Evolutionary conservation across 2,888 invertebrate genomes (phyloP).

Genomic region (Apodemia mormo): DNA sequence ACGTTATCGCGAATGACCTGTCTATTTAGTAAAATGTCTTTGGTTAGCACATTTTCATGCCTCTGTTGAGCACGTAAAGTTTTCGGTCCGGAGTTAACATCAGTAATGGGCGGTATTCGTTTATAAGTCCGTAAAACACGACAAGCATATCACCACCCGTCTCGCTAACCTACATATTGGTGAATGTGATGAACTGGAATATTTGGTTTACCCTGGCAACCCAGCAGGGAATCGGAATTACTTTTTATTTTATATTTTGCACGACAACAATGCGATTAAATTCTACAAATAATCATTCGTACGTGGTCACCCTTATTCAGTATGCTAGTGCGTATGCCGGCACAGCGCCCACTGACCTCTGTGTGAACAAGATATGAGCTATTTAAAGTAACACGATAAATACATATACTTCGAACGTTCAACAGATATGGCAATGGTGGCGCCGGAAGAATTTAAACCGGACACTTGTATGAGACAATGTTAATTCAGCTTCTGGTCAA

Average conservation of each 20-base stretch:
- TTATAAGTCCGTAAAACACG: too few relatives aligned
- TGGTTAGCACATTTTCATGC: too few relatives aligned
- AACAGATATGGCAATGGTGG: slow-evolving; percentile 62
- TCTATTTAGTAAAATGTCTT: too few relatives aligned
- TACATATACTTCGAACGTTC: slow-evolving; percentile 69
- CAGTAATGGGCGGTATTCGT: too few relatives aligned
- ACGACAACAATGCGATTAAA: not conserved
- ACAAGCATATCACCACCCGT: too few relatives aligned
- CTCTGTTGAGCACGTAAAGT: too few relatives aligned
- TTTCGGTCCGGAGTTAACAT: too few relatives aligned
- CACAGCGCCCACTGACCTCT: slow-evolving; percentile 78
- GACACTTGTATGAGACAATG: slow-evolving; percentile 30
- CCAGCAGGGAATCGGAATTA: too few relatives aligned
- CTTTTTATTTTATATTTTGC: not conserved
- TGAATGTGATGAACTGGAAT: too few relatives aligned
- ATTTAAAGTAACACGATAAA: slow-evolving; percentile 76
- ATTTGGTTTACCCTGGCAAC: too few relatives aligned
- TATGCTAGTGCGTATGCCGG: slow-evolving; percentile 52
- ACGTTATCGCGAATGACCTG: too few relatives aligned
- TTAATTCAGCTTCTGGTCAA: not conserved
- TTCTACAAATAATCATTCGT: not conserved
- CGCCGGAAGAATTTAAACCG: slow-evolving; percentile 61
- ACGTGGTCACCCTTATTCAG: slow-evolving; percentile 19
- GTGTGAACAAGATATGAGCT: slow-evolving; percentile 73
- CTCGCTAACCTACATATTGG: too few relatives aligned